Evolutionary conservation across 2,888 invertebrate species (phyloP), one percentile per base, ranked within the genome.

Genomic region (Aphrophora alni): DNA sequence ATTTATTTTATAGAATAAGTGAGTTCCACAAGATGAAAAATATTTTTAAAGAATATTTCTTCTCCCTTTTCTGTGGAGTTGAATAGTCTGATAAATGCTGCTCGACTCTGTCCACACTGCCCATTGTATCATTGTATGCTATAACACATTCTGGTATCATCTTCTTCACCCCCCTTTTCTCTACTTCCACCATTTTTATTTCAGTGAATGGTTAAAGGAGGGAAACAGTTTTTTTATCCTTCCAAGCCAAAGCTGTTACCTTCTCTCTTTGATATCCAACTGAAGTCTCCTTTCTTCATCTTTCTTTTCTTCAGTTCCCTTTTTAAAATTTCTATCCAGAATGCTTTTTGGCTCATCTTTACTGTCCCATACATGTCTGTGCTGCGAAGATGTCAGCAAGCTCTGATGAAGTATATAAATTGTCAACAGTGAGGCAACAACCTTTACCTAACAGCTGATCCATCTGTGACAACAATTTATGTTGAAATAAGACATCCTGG

Each of bases 401-500:
- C 28, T 24, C 21, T 24, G 24, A 26, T n/a, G n/a, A 25, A n/a
- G 25, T 33, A 21, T 59, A 51, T 25, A 24, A 33, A n/a, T 77
- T 72, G 25, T 78, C 72, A 38, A 24, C 38, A 25, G 72, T 78
- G 51, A 78, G 27, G 44, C 78, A 71, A 38, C 38, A 38, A 17
- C 44, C 72, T 71, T 72, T 78, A 12, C 44, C 72, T 25, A 75
- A 38, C 33, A 79, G 27, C 27, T 25, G 51, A 24, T 75, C 38
- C 21, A 75, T 79, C 38, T 28, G 21, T 38, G 12, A 71, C 33
- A 33, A 71, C 70, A 38, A 78, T 82, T 80, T 83, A 84, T 17
- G 82, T 82, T 68, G 83, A 81, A 25, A 85, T 77, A 38, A 84
- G 83, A 70, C 83, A 73, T 82, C 83, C 69, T 74, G 71, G 78